A percentile compares a stretch with the other conserved stretches of the same genome.
These are phyloP conservation scores for Trididemnum clinides DNA, from an alignment of 23 tunicate species.

Conservation along the genomic window DNA sequence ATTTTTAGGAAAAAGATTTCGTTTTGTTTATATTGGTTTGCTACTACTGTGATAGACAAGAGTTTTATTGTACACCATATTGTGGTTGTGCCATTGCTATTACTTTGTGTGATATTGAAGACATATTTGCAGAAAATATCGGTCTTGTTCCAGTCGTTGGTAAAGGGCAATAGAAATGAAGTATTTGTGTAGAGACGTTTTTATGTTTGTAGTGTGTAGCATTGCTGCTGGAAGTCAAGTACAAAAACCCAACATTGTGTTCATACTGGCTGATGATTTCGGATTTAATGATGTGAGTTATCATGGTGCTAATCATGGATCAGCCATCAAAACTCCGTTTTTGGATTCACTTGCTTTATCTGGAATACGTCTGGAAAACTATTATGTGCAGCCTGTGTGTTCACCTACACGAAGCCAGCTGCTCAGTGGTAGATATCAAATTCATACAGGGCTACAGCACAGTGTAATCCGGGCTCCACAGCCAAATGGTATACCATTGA, in stretches of 20 bases:
- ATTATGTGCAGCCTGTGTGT: conserved; percentile 88
- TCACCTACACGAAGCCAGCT: conserved; percentile 76
- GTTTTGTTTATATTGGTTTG: too few species aligned
- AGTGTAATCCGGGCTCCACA: conserved; percentile 46
- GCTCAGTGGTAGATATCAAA: conserved; percentile 93
- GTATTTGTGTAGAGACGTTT: too few species aligned
- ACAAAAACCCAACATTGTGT: conserved; percentile 8
- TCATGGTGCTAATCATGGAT: conserved; percentile 36
- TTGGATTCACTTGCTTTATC: conserved; percentile 73
- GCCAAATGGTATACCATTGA: conserved; percentile 62
- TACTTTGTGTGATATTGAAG: too few species aligned
- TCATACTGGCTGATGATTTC: conserved; percentile 51
- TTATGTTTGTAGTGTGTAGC: too few species aligned
- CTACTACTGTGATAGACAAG: too few species aligned
- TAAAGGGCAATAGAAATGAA: too few species aligned
- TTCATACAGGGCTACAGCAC: conserved; percentile 81
- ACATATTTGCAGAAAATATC: too few species aligned
- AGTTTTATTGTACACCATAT: too few species aligned
- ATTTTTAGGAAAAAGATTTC: too few species aligned
- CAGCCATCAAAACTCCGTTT: conserved; percentile 77
- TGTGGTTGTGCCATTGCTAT: too few species aligned
- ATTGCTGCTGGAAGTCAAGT: too few species aligned
- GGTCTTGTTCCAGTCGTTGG: too few species aligned
- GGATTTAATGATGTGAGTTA: conserved; percentile 82
- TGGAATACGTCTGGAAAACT: conserved; percentile 74